Evolutionary conservation across 2,888 invertebrate genomes (phyloP), one percentile per base, ranked within the genome.

Genomic region (Baccha elongata): DNA sequence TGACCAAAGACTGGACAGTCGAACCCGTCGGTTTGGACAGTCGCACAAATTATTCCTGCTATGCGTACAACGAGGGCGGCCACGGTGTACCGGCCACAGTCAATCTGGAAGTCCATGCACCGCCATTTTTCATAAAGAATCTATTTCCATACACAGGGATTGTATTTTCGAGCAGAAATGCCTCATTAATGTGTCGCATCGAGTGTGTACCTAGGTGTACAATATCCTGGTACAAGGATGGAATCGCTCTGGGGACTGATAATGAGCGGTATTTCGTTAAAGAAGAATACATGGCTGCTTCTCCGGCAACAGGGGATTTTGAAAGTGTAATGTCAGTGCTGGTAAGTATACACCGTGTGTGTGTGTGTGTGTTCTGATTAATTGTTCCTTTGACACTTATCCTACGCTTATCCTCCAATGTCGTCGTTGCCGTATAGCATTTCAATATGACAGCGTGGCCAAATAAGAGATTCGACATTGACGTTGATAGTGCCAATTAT

Each of bases 401-500:
- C 60, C 23, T 37, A 10, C 44, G 46, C 19, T 64, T 60, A 65
- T 58, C 53, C 60, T 71, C 48, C 7, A 7, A n/a, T 21, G 21
- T 58, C 23, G 6, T 26, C 32, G 32, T 53, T 21, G 21, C 29
- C 58, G 83, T 84, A 73, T 80, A 94, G 92, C 93, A 95, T 87
- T 97, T 97, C 95, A 97, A 97, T 91, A 94, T 97, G 93, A 93
- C 94, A 1, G 94, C 94, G 52, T 97, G 97, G 96, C 94, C 96
- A 0, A 93, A 93, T 42, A 93, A 94, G 62, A 94, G 94, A 87
- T 92, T 97, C 86, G 95, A 96, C 88, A 93, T 96, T 68, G 92
- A 93, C 58, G 93, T 93, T 6, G 96, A 96, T 91, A 95, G 95
- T 85, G 94, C 95, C 58, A 94, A 94, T 89, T 97, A 97, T 91